Evolutionary conservation across 2,113 vertebrate species (phyloP).

Genomic region (Percina caprodes): DNA sequence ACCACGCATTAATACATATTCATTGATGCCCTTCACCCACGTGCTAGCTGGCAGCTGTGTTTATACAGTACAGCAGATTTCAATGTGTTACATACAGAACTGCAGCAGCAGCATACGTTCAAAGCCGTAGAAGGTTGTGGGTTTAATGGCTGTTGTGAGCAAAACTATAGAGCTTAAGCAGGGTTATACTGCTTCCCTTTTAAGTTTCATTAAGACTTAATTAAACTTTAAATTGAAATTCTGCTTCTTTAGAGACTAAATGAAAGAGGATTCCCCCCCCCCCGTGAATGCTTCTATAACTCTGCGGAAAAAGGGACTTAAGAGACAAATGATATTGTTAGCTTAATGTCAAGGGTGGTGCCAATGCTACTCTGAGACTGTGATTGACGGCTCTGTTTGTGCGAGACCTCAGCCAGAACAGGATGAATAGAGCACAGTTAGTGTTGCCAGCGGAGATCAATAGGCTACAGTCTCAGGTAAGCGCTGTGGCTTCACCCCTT

Average conservation of each 20-base stretch:
- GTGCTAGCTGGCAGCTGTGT: constrained; percentile 18
- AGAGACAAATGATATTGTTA: constrained; percentile 74
- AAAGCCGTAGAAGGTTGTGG: background rate
- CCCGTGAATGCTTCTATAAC: constrained; percentile 27
- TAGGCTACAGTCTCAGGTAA: constrained; percentile 74
- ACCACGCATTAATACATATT: constrained; percentile 66
- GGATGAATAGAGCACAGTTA: constrained; percentile 76
- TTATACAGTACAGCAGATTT: constrained; percentile 24
- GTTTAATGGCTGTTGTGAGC: constrained; percentile 46
- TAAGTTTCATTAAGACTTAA: constrained; percentile 72
- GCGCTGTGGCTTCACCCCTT: constrained; percentile 65
- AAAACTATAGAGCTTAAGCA: constrained; percentile 48
- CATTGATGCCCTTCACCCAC: constrained; percentile 43
- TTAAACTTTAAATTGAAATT: constrained; percentile 77
- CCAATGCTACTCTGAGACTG: constrained; percentile 41
- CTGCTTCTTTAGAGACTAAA: constrained; percentile 66
- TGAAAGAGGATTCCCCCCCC: constrained; percentile 56
- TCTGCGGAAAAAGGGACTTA: constrained; percentile 57
- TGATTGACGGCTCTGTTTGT: constrained; percentile 80
- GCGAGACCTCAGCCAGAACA: constrained; percentile 63
- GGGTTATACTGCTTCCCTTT: constrained; percentile 55
- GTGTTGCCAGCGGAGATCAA: constrained; percentile 76
- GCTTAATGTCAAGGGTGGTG: constrained; percentile 71
- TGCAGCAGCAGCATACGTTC: constrained; percentile 13
- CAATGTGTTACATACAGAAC: constrained; percentile 19